Conservation (phyloP, 1,140 invertebrate species). For the Aporrectodea caliginosa region DNA sequence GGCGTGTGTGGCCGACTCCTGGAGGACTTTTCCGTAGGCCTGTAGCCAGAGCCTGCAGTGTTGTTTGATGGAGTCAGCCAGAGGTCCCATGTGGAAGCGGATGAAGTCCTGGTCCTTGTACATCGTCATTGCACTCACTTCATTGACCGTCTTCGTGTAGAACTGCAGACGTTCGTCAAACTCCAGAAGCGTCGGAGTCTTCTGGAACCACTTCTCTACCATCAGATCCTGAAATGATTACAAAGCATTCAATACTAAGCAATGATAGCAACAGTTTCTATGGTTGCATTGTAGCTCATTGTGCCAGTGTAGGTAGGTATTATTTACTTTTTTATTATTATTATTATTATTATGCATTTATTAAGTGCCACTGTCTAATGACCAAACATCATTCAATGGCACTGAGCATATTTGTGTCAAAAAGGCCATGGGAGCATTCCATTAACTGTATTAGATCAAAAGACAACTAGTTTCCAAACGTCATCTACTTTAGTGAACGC, state of each 20-base stretch:
- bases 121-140: conserved; percentile 57
- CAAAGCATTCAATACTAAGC: background rate
- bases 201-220: conserved; percentile 68
- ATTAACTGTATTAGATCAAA: too few species aligned
- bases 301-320: too few species aligned
- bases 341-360: too few species aligned
- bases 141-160: conserved; percentile 72
- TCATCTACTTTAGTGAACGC: too few species aligned
- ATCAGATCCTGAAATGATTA: conserved; percentile 42
- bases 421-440: too few species aligned
- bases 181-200: conserved; percentile 66
- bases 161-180: conserved; percentile 80
- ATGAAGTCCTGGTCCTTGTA: conserved; percentile 54
- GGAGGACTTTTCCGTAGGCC: conserved; percentile 53
- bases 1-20: conserved; percentile 51
- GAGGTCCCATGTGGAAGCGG: conserved; percentile 47
- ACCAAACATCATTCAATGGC: too few species aligned
- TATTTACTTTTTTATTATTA: too few species aligned
- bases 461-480: too few species aligned
- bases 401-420: too few species aligned
- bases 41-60: conserved; percentile 54
- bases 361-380: too few species aligned
- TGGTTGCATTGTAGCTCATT: too few species aligned
- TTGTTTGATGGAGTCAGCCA: conserved; percentile 49
- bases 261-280: background rate